Evolutionary conservation across 2,888 invertebrate genomes (phyloP).

Genomic region (Acanthosepion pharaonis): DNA sequence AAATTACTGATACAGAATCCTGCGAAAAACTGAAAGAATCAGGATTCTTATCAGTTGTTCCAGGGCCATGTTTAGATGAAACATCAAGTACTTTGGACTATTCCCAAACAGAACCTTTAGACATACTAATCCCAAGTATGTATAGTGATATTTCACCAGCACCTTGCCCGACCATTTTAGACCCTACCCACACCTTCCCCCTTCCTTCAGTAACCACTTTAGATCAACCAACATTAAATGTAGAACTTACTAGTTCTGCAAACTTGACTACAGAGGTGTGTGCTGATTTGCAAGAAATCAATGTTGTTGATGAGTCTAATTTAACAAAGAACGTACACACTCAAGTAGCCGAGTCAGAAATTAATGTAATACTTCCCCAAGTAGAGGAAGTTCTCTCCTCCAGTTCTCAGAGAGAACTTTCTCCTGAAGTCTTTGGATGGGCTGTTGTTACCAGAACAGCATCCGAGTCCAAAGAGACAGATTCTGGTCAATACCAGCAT

Average conservation of each 20-base stretch:
- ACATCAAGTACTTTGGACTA: background rate
- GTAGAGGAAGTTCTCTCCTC: background rate
- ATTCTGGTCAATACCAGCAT: background rate
- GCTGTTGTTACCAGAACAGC: background rate
- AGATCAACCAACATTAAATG: background rate
- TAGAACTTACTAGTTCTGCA: background rate
- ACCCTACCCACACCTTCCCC: background rate
- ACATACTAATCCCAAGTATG: background rate
- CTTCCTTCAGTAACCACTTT: background rate
- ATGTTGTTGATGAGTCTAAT: background rate
- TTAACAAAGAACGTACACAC: background rate
- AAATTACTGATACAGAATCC: slow-evolving; percentile 17
- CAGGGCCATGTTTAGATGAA: background rate
- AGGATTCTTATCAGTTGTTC: background rate
- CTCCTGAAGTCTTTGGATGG: background rate
- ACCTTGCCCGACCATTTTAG: background rate
- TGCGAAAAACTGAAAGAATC: background rate
- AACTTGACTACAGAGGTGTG: background rate
- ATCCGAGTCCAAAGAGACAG: background rate
- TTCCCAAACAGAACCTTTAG: background rate
- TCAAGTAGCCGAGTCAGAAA: background rate
- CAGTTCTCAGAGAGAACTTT: background rate
- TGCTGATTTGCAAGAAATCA: background rate
- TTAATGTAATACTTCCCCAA: background rate
- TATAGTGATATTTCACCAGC: background rate